Conservation (phyloP, 2,113 vertebrate species). For the Murina feae region DNA sequence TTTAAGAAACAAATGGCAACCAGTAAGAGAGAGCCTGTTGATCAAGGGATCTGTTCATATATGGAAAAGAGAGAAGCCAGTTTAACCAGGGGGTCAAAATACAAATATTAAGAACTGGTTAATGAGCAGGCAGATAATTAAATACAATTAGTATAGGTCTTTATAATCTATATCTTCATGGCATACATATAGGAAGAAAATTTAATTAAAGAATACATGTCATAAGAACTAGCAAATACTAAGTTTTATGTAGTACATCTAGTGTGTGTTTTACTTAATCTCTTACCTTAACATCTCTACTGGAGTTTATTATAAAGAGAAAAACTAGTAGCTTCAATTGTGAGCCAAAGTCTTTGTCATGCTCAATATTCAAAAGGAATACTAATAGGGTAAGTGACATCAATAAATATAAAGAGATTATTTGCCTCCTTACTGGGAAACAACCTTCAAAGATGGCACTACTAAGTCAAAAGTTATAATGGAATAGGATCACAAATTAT, state of each 20-base stretch:
- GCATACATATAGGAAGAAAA: not conserved
- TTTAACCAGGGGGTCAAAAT: not conserved
- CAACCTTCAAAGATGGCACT: not conserved
- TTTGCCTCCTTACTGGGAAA: slow-evolving; percentile 2
- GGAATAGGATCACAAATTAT: not conserved
- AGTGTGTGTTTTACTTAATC: not conserved
- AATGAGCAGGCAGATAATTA: not conserved
- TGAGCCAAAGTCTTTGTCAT: not conserved
- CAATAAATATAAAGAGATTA: not conserved
- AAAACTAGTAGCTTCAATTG: not conserved
- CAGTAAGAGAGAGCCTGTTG: not conserved
- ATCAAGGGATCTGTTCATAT: not conserved
- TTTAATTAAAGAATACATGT: not conserved
- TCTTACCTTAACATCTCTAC: not conserved
- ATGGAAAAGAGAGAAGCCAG: not conserved
- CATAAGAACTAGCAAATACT: not conserved
- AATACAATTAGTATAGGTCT: not conserved
- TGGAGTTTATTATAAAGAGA: not conserved
- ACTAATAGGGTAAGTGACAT: not conserved
- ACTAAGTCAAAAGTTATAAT: not conserved
- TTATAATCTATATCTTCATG: not conserved
- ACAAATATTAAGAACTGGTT: not conserved
- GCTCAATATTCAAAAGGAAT: not conserved
- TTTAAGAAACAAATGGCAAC: not conserved
- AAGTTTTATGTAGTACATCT: not conserved